These are phyloP conservation scores for Mus spicilegus DNA, from an alignment of 2,113 vertebrate species.

Conservation along the genomic window DNA sequence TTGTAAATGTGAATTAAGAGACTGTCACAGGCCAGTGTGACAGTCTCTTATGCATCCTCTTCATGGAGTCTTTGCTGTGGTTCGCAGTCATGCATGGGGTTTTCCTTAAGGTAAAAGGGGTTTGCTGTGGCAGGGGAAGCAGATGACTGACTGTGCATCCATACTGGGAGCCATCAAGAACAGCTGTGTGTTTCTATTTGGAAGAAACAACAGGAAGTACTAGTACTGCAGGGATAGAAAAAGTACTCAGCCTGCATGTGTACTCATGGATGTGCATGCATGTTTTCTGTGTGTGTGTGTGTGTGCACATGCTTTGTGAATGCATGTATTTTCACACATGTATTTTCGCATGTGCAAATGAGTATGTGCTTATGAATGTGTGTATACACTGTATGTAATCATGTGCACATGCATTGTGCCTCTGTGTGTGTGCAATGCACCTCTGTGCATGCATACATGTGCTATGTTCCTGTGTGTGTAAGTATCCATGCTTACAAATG, in stretches of 20 bases:
- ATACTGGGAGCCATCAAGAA: neutral
- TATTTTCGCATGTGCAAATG: neutral
- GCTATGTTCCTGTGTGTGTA: neutral
- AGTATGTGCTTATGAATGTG: neutral
- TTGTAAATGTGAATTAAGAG: neutral
- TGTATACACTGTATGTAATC: neutral
- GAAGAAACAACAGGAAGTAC: neutral
- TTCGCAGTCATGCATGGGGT: neutral
- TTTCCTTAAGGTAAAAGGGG: conserved; percentile 62
- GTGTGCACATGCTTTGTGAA: neutral
- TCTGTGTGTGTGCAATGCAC: neutral
- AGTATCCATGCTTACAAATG: neutral
- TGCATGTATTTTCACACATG: neutral
- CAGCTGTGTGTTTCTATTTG: neutral
- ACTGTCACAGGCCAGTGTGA: neutral
- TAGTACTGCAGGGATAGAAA: neutral
- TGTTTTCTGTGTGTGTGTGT: neutral
- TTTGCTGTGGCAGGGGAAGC: conserved; percentile 1
- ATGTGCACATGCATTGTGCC: neutral
- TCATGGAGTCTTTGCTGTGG: neutral
- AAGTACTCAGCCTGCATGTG: rapidly evolving
- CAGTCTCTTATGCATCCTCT: conserved; percentile 25
- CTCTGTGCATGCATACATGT: no score
- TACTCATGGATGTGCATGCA: neutral
- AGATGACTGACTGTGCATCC: neutral